phyloP scores from a whole-genome alignment of 2,888 invertebrate species.

The Cryptocephalus moraei region DNA sequence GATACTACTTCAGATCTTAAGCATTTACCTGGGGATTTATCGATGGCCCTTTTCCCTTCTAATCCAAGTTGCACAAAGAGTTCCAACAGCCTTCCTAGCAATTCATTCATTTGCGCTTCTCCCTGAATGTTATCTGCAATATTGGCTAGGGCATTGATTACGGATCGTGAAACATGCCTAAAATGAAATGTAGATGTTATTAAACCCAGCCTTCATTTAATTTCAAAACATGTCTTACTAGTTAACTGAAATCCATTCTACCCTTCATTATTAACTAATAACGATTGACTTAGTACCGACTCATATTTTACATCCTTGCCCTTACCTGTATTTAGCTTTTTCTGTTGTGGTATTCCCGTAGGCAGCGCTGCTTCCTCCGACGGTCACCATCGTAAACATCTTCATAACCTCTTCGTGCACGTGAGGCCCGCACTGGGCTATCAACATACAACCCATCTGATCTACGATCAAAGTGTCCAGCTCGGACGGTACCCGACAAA shows the following conservation, averaged over 20 bases:
- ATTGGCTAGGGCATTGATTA: slow-evolving; percentile 92
- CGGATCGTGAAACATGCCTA: slow-evolving; percentile 85
- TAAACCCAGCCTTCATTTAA: too few relatives aligned
- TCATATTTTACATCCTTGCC: background rate
- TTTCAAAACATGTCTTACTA: too few relatives aligned
- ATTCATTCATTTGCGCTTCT: slow-evolving; percentile 71
- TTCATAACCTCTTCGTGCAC: slow-evolving; percentile 94
- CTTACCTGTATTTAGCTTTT: slow-evolving; percentile 35
- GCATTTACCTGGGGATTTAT: slow-evolving; percentile 63
- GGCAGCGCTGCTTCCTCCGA: slow-evolving; percentile 77
- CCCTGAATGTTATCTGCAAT: slow-evolving; percentile 92
- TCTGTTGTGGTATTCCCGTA: slow-evolving; percentile 54
- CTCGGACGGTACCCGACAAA: slow-evolving; percentile 86
- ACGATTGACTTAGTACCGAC: too few relatives aligned
- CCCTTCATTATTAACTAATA: too few relatives aligned
- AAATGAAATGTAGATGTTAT: too few relatives aligned
- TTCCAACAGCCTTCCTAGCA: slow-evolving; percentile 82
- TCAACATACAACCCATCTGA: slow-evolving; percentile 96
- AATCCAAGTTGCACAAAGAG: slow-evolving; percentile 95
- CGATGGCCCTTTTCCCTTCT: slow-evolving; percentile 91
- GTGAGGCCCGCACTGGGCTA: slow-evolving; percentile 77
- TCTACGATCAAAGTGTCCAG: slow-evolving; percentile 93
- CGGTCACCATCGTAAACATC: slow-evolving; percentile 93
- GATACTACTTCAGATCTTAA: too few relatives aligned
- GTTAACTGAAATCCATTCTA: too few relatives aligned